Evolutionary conservation across 2,888 invertebrate genomes (phyloP), one percentile per base, ranked within the genome.

Genomic region (Pecten maximus): DNA sequence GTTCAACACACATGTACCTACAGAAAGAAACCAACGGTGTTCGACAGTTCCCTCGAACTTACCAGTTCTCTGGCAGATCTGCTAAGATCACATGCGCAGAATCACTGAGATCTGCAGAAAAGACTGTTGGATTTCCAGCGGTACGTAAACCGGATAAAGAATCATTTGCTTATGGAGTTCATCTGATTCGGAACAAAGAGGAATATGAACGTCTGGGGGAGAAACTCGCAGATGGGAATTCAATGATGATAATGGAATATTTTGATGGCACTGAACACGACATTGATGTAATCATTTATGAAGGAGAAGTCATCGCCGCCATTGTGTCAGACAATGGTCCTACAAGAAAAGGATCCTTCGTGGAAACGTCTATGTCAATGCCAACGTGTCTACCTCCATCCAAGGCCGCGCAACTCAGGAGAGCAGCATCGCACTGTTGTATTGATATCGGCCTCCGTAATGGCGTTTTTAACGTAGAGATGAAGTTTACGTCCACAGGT

Each of bases 321-420:
- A 94, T 94, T 88, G 91, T 95, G 12, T 94, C 94, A 4, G 95
- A 95, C 89, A 95, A 95, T 90, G 95, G 95, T 2, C 94, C 94
- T 1, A 94, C 95, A 0, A 91, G 92, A 12, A 19, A 89, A 16
- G 94, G 93, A 0, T 23, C 88, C 28, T 95, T 93, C 88, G 92
- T 92, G n/a, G 95, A 94, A 92, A 94, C 94, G 0, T 91, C 93
- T 0, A 92, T 94, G 0, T 90, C 89, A 2, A 93, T 95, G 94
- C 95, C 95, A 0, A 92, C 93, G 0, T 89, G 88, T 16, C 88
- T 94, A n/a, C 93, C 93, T 12, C 40, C 40, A 28, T 92, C 93
- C 74, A 92, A 93, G 74, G 90, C 91, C 28, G 91, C 91, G 0
- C 94, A 94, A 86, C 91, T 94, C 2, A 88, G 93, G 28, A 91